A percentile compares a stretch with the other conserved stretches of the same genome.
Evolutionary conservation across 2,797 vertebrate genomes (phyloP).

Genomic region (Parauchenoglanis punctatus): DNA sequence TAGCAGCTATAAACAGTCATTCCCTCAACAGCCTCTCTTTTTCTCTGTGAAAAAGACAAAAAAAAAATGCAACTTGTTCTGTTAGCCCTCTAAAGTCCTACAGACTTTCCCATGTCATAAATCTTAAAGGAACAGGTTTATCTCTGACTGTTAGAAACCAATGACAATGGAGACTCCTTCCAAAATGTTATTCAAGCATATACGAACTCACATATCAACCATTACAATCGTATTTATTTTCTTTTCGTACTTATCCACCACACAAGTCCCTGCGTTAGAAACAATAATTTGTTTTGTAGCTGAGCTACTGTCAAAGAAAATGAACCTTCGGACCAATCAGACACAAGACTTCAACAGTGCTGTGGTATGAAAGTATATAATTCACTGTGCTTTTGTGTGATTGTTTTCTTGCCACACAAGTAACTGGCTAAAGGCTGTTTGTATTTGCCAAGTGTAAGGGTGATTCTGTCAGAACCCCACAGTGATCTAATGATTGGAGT

Average conservation of each 20-base stretch:
- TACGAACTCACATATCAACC: not conserved
- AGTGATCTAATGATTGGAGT: conserved; percentile 55
- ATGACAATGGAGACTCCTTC: not conserved
- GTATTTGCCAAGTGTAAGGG: conserved; percentile 29
- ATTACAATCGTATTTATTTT: not conserved
- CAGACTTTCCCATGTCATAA: not conserved
- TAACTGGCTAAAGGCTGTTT: conserved; percentile 4
- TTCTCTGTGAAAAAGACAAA: not conserved
- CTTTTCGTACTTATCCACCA: too few relatives aligned
- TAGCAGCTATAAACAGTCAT: not conserved
- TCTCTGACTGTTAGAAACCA: not conserved
- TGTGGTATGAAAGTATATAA: not conserved
- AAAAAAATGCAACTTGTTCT: not conserved
- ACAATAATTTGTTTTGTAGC: not conserved
- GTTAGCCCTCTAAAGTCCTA: not conserved
- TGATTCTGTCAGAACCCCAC: conserved; percentile 25
- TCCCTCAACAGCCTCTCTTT: not conserved
- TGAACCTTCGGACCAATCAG: not conserved
- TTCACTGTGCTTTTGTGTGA: conserved; percentile 3
- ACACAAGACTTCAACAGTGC: not conserved
- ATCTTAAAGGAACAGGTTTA: not conserved
- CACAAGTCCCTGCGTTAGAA: not conserved
- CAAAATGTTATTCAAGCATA: not conserved
- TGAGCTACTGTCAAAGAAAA: not conserved
- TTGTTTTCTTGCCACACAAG: conserved; percentile 1